phyloP scores from a whole-genome alignment of 2,888 invertebrate genomes.

The Aspidiotus destructor region DNA sequence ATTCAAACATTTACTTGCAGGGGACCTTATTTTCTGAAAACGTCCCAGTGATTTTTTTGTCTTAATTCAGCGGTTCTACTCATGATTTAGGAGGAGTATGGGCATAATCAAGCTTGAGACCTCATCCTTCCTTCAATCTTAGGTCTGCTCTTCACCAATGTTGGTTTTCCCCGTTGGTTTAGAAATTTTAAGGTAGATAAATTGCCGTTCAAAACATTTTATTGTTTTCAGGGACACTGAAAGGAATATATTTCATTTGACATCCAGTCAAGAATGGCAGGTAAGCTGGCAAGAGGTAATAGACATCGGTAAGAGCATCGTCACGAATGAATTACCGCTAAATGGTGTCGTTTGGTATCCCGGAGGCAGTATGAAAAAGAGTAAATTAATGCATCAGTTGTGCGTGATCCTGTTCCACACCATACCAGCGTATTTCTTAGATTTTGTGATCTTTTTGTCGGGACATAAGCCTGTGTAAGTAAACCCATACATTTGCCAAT shows the following conservation, averaged over 20 bases:
- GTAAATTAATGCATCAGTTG: constrained; percentile 64
- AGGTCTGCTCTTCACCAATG: too few species aligned
- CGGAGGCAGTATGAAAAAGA: constrained; percentile 77
- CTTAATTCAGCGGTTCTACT: too few species aligned
- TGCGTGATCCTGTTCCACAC: constrained; percentile 80
- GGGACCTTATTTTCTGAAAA: too few species aligned
- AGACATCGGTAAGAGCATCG: constrained; percentile 64
- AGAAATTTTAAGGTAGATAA: too few species aligned
- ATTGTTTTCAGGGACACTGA: constrained; percentile 45
- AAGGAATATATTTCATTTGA: constrained; percentile 59
- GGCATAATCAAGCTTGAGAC: too few species aligned
- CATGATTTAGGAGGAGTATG: too few species aligned
- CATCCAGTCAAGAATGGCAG: constrained; percentile 61
- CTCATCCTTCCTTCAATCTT: too few species aligned
- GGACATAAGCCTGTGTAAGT: constrained; percentile 84
- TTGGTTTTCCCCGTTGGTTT: too few species aligned
- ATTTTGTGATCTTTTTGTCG: constrained; percentile 62
- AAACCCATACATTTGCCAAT: neutral
- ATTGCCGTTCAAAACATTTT: neutral
- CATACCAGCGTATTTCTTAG: constrained; percentile 78
- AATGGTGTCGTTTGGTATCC: constrained; percentile 80
- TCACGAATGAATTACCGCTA: constrained; percentile 69
- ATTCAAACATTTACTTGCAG: too few species aligned
- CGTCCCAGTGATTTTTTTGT: too few species aligned
- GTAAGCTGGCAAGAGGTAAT: constrained; percentile 83